These are phyloP conservation scores for Chascanopsetta lugubris DNA, from an alignment of 2,113 vertebrate genomes.

Conservation along the genomic window DNA sequence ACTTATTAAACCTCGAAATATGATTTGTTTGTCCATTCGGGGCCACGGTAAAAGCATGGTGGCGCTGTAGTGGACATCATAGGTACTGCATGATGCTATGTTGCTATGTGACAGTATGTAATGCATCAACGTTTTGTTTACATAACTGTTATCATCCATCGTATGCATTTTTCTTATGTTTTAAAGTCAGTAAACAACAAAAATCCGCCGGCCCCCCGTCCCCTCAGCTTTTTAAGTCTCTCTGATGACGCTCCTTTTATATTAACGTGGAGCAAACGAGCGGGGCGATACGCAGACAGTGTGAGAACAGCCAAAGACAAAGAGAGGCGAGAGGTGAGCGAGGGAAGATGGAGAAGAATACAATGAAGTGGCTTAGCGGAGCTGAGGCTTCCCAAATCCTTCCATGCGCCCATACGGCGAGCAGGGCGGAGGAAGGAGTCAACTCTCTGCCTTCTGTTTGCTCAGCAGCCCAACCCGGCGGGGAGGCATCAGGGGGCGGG, in stretches of 20 bases:
- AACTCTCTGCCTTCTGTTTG: slow-evolving; percentile 73
- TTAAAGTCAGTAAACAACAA: too few relatives aligned
- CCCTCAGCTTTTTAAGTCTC: slow-evolving; percentile 13
- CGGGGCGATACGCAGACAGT: slow-evolving; percentile 42
- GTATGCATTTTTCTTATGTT: too few relatives aligned
- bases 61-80: too few relatives aligned
- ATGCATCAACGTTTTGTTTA: too few relatives aligned
- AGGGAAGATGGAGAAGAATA: slow-evolving; percentile 78
- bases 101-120: too few relatives aligned
- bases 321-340: slow-evolving; percentile 63
- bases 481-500: slow-evolving; percentile 32
- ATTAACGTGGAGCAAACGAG: slow-evolving; percentile 32
- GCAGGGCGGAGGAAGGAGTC: slow-evolving; percentile 58
- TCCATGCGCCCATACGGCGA: slow-evolving; percentile 62
- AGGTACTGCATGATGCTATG: too few relatives aligned
- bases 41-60: too few relatives aligned
- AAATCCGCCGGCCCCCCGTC: too few relatives aligned
- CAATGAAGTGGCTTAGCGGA: slow-evolving; percentile 81
- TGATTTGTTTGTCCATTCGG: too few relatives aligned
- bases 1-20: too few relatives aligned
- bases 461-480: slow-evolving; percentile 65
- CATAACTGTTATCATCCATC: too few relatives aligned
- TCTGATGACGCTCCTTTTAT: slow-evolving; percentile 35
- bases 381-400: slow-evolving; percentile 73
- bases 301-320: slow-evolving; percentile 66